A percentile compares a stretch with the other conserved stretches of the same genome.
These are phyloP conservation scores for Actinernus sp. DNA, from an alignment of 92 coral and sea anemone genomes.

Conservation along the genomic window DNA sequence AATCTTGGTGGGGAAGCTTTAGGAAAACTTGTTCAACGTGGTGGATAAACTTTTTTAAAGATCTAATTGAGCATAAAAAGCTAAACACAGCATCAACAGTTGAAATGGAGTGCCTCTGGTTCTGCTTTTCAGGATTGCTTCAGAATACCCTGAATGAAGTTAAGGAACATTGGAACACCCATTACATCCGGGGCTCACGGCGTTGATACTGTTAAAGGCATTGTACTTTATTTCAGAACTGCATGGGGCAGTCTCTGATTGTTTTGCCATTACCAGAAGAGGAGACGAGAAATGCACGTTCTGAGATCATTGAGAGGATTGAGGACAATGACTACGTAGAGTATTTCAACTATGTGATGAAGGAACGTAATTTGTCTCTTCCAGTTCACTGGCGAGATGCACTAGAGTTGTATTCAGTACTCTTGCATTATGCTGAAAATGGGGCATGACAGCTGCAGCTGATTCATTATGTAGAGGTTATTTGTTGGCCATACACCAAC, in stretches of 20 bases:
- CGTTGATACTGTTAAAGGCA: conserved; percentile 68
- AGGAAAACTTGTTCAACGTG: conserved; percentile 45
- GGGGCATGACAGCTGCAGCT: no score
- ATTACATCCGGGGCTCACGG: conserved; percentile 59
- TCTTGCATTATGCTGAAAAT: neutral
- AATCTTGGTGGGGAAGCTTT: conserved; percentile 41
- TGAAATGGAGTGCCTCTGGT: conserved; percentile 69
- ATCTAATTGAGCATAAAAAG: conserved; percentile 22
- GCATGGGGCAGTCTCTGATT: conserved; percentile 53
- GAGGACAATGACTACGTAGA: neutral
- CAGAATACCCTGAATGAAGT: conserved; percentile 45
- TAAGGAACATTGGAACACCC: conserved; percentile 78
- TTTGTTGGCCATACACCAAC: no score
- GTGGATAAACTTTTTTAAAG: conserved; percentile 52
- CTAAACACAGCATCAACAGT: conserved; percentile 47
- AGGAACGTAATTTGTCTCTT: neutral
- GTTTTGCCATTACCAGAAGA: conserved; percentile 50
- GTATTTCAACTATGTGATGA: neutral
- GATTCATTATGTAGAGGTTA: no score
- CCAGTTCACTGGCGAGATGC: neutral
- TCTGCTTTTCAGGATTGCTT: conserved; percentile 55
- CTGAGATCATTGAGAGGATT: neutral
- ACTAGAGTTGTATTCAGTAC: neutral
- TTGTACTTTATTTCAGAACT: conserved; percentile 67
- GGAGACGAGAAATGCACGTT: conserved; percentile 17